Evolutionary conservation across 2,888 invertebrate species (phyloP), one percentile per base, ranked within the genome.

Genomic region (Podotricha telesiphe): DNA sequence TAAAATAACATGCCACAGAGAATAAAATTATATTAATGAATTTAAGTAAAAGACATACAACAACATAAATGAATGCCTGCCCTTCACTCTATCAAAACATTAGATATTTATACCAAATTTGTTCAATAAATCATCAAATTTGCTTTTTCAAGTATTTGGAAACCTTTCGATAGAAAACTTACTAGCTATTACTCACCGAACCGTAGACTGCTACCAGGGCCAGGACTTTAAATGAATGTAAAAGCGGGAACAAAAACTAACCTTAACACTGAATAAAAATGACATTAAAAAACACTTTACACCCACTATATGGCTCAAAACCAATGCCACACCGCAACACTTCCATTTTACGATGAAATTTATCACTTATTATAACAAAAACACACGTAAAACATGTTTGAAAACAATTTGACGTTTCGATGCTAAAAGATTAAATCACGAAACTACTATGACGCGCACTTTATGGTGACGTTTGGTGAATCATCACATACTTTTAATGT

Each of bases 241-340:
- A 87, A 82, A 91, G 91, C 91, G 90, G 90, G 91, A 91, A 91
- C 85, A 77, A 82, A 88, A 91, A 88, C 88, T 91, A 91, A 92
- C 91, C 92, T 91, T 85, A 79, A 79, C 80, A 80, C 82, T 81
- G 77, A 80, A 84, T 81, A 81, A 79, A 83, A 81, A 78, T 79
- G 75, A 67, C 69, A 75, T 73, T 65, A 67, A 70, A 58, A 42
- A 64, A 61, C 73, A 70, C 61, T 59, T 65, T 72, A 74, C 76
- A 63, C 63, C 68, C 66, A 67, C 71, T 55, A 56, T 34, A 45
- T 19, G 34, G 34, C 67, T 53, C 47, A 20, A 45, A 61, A 53
- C 22, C 34, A 19, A 53, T 53, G 34, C 28, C 34, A 47, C 11
- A 61, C 28, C 42, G 20, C 50, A 56, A 20, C n/a, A 65, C 53